Conservation (phyloP, 2,797 vertebrate genomes). For the Aplochiton taeniatus region DNA sequence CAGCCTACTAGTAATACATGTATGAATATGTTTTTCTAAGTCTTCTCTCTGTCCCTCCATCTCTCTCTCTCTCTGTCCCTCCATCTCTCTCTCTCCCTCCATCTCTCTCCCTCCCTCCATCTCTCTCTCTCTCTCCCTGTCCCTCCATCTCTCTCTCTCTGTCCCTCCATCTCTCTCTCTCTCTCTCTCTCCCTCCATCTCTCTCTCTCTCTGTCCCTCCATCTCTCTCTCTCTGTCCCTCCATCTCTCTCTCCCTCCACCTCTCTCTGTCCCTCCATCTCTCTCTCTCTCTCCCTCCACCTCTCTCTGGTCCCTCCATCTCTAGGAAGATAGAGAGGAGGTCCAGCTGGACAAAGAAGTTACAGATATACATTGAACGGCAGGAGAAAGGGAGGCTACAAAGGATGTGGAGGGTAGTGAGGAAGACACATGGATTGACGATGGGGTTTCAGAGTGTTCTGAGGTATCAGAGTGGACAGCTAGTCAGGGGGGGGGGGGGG, state of each 20-base stretch:
- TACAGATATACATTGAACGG: no score
- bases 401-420: no score
- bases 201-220: not conserved
- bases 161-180: not conserved
- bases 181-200: not conserved
- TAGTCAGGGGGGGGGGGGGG: no score
- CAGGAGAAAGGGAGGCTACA: no score
- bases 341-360: no score
- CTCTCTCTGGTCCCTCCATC: not conserved
- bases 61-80: slow-evolving; percentile 3
- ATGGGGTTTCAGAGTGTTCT: no score
- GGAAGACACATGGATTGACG: no score
- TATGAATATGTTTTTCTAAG: no score
- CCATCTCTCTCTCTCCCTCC: not conserved
- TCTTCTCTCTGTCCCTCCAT: not conserved
- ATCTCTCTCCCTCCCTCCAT: not conserved
- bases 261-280: not conserved
- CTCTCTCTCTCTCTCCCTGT: not conserved
- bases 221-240: not conserved
- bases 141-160: not conserved
- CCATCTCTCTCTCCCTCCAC: not conserved
- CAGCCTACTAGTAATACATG: no score
- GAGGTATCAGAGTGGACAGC: no score
- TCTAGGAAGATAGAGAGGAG: no score
- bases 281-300: not conserved